Conservation (phyloP, 92 coral and sea anemone species). For the Isaurus tuberculatus region DNA sequence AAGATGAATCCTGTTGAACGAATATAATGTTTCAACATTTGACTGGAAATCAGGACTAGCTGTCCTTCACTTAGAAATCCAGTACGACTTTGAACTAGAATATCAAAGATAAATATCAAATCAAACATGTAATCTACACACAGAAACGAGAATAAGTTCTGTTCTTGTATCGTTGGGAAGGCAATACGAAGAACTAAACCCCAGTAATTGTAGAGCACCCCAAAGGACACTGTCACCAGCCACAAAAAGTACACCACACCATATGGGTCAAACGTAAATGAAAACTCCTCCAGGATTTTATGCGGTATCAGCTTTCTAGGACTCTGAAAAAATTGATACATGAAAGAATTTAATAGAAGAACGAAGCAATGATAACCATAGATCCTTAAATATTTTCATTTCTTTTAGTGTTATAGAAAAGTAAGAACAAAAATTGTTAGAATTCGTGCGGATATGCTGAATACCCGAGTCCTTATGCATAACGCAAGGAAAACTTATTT, state of each 20-base stretch:
- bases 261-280: conserved; percentile 80
- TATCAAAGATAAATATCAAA: conserved; percentile 80
- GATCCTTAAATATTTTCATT: background rate
- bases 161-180: conserved; percentile 65
- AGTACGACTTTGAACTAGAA: conserved; percentile 81
- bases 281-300: conserved; percentile 14
- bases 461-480: too few relatives aligned
- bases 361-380: background rate
- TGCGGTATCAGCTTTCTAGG: background rate
- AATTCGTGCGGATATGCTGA: too few relatives aligned
- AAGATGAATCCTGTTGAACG: conserved; percentile 77
- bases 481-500: too few relatives aligned
- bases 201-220: conserved; percentile 90
- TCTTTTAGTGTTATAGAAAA: background rate
- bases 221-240: conserved; percentile 81
- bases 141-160: conserved; percentile 66
- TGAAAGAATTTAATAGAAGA: background rate
- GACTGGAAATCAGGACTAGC: conserved; percentile 67
- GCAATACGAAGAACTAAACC: conserved; percentile 74
- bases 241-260: conserved; percentile 81
- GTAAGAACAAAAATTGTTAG: too few relatives aligned
- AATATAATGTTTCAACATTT: conserved; percentile 71
- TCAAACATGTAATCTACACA: conserved; percentile 84
- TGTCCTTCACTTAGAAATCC: conserved; percentile 88
- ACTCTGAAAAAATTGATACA: background rate